Evolutionary conservation across 2,113 vertebrate species (phyloP), one percentile per base, ranked within the genome.

Genomic region (Cairina moschata): DNA sequence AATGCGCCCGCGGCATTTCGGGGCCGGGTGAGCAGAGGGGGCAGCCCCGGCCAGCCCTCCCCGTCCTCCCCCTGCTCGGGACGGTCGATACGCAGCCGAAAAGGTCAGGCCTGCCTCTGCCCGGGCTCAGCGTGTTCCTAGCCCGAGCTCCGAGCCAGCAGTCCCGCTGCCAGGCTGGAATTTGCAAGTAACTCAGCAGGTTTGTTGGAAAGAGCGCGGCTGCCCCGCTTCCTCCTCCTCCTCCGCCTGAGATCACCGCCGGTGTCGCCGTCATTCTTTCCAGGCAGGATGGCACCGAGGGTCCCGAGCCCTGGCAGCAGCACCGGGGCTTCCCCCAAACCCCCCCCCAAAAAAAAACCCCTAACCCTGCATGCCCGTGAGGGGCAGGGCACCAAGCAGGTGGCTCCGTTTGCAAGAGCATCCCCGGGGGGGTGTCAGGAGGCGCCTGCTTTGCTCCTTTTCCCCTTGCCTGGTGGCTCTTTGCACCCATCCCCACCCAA

Each of bases 141-240:
- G 86, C 76, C 71, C 6, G 0, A 0, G 0, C 88, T 11, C 0
- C 88, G 77, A 83, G 93, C 88, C 95, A 93, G 77, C 25, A 29
- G 91, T 94, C 88, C 54, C 88, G 88, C 88, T 97, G 96, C 91
- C 95, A 96, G 95, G 84, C 87, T 93, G 96, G 96, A 97, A 95
- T 96, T 95, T 97, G 93, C 94, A 95, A 97, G 93, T 96, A 96
- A 96, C 96, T 97, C 90, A 93, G 95, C 95, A 96, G 96, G 96
- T 97, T 96, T 82, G 80, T 29, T 97, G 96, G 96, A 96, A 96
- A 95, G 90, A 86, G 66, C 91, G 89, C 96, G 93, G 96, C 96
- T 96, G 90, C 86, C 88, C 95, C 6, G 8, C 86, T 95, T 94
- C 95, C 96, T 96, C 95, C 95, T 86, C 92, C 91, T 96, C 81